Evolutionary conservation across 2,888 invertebrate species (phyloP).

Genomic region (Celastrina argiolus): DNA sequence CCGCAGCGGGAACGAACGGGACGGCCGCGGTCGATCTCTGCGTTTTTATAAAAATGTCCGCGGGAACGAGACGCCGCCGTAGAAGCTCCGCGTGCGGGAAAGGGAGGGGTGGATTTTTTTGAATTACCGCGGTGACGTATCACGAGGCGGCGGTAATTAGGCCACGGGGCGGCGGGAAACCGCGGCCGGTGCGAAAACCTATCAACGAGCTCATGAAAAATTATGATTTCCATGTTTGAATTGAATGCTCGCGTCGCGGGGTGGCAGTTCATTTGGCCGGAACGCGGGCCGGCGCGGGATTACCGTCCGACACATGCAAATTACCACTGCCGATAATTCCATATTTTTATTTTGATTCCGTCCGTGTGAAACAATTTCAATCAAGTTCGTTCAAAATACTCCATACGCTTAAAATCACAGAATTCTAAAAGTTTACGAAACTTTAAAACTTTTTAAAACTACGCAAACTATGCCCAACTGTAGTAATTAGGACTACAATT

Average conservation of each 20-base stretch:
- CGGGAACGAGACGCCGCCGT: slow-evolving; percentile 60
- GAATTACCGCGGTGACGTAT: slow-evolving; percentile 75
- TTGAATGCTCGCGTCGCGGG: slow-evolving; percentile 48
- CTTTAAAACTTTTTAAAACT: not conserved
- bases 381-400: not conserved
- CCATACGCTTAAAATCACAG: not conserved
- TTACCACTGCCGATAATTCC: slow-evolving; percentile 22
- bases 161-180: slow-evolving; percentile 77
- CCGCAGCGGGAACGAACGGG: slow-evolving; percentile 70
- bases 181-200: slow-evolving; percentile 74
- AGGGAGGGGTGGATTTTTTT: slow-evolving; percentile 74
- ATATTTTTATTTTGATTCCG: slow-evolving; percentile 7
- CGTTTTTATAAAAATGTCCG: slow-evolving; percentile 77
- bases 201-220: slow-evolving; percentile 77
- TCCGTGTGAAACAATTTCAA: not conserved
- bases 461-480: not conserved
- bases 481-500: not conserved
- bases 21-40: slow-evolving; percentile 72
- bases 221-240: slow-evolving; percentile 73
- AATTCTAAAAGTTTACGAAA: not conserved
- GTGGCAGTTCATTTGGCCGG: slow-evolving; percentile 63
- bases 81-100: slow-evolving; percentile 49
- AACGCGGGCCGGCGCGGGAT: slow-evolving; percentile 51
- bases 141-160: slow-evolving; percentile 74
- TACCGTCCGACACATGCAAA: slow-evolving; percentile 42